A percentile compares a stretch with the other conserved stretches of the same genome.
Conservation (phyloP, 2,113 vertebrate genomes). For the Spizaetus ornatus region DNA sequence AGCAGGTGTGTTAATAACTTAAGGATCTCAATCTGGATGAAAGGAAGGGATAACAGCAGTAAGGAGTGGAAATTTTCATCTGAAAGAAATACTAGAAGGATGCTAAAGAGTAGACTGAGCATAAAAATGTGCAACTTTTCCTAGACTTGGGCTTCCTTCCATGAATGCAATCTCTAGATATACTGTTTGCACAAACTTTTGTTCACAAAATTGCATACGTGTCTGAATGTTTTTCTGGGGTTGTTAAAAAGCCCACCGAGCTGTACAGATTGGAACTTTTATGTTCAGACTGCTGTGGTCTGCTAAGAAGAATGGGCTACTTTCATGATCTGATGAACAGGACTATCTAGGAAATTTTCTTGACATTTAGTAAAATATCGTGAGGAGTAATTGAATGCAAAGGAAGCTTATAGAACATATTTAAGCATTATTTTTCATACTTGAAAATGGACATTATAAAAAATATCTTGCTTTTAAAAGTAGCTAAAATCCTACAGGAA, state of each 20-base stretch:
- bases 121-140: background rate
- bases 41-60: background rate
- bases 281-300: background rate
- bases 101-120: background rate
- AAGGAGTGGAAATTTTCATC: background rate
- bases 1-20: background rate
- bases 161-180: background rate
- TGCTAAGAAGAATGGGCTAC: background rate
- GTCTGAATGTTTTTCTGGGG: background rate
- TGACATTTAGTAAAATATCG: background rate
- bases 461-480: background rate
- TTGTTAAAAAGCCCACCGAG: background rate
- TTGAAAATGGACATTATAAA: background rate
- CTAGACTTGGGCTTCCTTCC: fast-evolving
- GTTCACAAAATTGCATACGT: background rate
- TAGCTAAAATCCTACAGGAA: background rate
- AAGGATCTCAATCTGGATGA: background rate
- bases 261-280: background rate
- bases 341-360: background rate
- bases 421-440: background rate
- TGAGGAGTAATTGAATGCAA: background rate
- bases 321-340: background rate
- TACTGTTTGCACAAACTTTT: background rate
- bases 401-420: background rate
- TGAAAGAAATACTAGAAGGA: background rate